These are phyloP conservation scores for Lagenorhynchus albirostris DNA, from an alignment of 2,113 vertebrate genomes.

Conservation along the genomic window DNA sequence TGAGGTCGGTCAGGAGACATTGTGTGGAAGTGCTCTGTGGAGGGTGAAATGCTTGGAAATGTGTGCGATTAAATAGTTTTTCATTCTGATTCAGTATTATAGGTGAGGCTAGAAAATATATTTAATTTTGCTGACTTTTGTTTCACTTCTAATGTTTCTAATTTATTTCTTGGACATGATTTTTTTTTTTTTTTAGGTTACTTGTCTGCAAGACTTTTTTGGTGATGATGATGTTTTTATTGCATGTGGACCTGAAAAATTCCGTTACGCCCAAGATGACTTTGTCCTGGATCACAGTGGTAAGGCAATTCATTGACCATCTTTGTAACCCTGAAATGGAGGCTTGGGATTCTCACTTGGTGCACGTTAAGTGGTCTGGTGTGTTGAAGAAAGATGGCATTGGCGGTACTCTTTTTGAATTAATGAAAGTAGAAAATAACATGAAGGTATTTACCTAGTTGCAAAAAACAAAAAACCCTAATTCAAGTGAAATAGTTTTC, in stretches of 20 bases:
- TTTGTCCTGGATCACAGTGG: conserved; percentile 97
- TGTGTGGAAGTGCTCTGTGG: not conserved
- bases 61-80: not conserved
- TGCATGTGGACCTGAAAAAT: conserved; percentile 96
- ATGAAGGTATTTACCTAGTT: not conserved
- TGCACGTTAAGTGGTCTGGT: not conserved
- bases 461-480: not conserved
- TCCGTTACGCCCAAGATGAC: conserved; percentile 97
- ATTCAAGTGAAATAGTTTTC: not conserved
- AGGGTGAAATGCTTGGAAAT: not conserved
- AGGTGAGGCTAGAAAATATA: not conserved
- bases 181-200: conserved; percentile 83
- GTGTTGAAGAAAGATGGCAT: not conserved
- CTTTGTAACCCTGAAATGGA: not conserved
- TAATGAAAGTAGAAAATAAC: not conserved
- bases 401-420: not conserved
- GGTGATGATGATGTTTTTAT: conserved; percentile 99
- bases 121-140: not conserved
- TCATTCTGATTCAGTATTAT: not conserved
- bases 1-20: not conserved
- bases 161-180: conserved; percentile 46
- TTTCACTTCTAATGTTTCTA: not conserved
- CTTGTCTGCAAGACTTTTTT: conserved; percentile 97
- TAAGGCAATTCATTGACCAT: conserved; percentile 79
- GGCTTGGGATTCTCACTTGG: not conserved